Evolutionary conservation across 2,113 vertebrate genomes (phyloP), one percentile per base, ranked within the genome.

Genomic region (Talpa occidentalis): DNA sequence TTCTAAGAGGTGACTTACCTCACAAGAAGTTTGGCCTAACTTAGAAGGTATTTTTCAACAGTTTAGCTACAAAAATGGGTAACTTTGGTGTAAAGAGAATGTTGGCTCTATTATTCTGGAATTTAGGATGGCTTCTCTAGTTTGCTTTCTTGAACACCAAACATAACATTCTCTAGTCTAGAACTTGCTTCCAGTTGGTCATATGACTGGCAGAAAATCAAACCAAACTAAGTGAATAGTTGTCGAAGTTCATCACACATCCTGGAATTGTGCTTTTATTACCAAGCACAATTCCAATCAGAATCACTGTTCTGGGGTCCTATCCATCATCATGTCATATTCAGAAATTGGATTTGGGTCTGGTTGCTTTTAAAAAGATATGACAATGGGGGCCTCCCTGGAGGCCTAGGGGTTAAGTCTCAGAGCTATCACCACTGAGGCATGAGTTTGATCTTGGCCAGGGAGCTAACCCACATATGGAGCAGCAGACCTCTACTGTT

Each of bases 191-290:
- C 6, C 14, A 62, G 28, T 74, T 60, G 22, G 35, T 72, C 64
- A 77, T 52, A 47, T 90, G 72, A 78, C 44, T 95, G 84, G 80
- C 77, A 88, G 69, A 64, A 88, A 81, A 70, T 87, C 89, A 97
- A 92, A 66, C 67, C 66, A 73, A 73, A 84, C 79, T 64, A 56
- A 91, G 84, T 54, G 82, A 91, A 64, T 22, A 70, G 60, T 77
- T 83, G 62, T 76, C 82, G 56, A 87, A 78, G 49, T 85, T 67
- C 37, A 64, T 59, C 73, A 94, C 91, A 77, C 40, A 10, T 90
- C 24, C 44, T 91, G 42, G 60, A 44, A 19, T 76, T 77, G 28
- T 54, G n/a, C 28, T 91, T 82, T 59, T 66, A 24, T 70, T 89
- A 90, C 64, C 32, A 86, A 62, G 49, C 69, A 76, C 22, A 16